Evolutionary conservation across 2,113 vertebrate species (phyloP).

Genomic region (Trematomus loennbergii): DNA sequence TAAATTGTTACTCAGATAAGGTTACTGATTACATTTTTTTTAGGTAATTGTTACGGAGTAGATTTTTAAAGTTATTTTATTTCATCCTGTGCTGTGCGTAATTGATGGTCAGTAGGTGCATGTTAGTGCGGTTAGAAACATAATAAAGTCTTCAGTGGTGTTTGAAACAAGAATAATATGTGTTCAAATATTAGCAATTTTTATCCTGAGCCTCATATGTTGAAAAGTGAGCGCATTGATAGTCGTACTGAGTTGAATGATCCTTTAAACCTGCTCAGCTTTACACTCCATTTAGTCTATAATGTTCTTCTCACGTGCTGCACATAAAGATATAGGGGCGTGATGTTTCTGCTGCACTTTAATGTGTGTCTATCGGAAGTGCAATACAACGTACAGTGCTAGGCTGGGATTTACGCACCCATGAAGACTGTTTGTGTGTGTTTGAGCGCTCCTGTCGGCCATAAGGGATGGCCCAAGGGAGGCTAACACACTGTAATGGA

Average conservation of each 20-base stretch:
- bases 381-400: not conserved
- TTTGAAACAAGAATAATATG: no score
- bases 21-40: no score
- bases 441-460: constrained; percentile 22
- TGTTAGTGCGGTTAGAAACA: no score
- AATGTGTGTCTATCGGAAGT: not conserved
- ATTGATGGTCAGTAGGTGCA: no score
- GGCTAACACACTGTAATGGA: constrained; percentile 55
- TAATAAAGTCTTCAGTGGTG: no score
- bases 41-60: no score
- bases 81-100: no score
- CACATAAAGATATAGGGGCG: not conserved
- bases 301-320: constrained; percentile 3
- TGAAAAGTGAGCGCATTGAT: not conserved
- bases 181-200: no score
- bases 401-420: constrained; percentile 28
- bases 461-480: constrained; percentile 51
- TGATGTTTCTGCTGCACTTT: not conserved
- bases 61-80: no score
- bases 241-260: not conserved
- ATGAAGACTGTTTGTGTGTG: constrained; percentile 16
- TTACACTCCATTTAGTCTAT: not conserved
- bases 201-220: no score
- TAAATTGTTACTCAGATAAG: no score
- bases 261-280: not conserved